Conservation (phyloP, 2,113 vertebrate species). For the Isichthys henryi region DNA sequence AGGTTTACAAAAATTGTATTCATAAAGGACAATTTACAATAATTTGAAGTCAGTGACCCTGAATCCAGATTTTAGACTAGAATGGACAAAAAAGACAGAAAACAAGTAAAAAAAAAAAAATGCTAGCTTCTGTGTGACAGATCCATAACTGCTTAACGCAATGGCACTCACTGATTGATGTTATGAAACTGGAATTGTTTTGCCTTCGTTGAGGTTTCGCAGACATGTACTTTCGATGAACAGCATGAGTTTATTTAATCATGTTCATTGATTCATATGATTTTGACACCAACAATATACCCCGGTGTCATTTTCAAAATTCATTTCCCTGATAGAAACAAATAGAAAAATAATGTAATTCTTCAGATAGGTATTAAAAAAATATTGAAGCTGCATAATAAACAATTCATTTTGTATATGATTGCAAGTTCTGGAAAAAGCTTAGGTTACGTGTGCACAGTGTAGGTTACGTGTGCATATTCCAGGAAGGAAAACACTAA, state of each 20-base stretch:
- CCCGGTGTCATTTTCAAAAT: not conserved
- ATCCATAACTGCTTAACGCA: not conserved
- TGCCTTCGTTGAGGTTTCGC: not conserved
- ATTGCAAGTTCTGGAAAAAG: not conserved
- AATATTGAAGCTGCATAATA: not conserved
- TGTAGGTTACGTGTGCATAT: not conserved
- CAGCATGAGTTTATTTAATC: not conserved
- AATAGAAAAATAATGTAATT: not conserved
- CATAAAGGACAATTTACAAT: not conserved
- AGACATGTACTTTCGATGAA: not conserved
- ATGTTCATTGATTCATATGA: not conserved
- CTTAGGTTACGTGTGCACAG: not conserved
- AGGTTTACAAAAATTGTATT: not conserved
- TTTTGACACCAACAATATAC: not conserved
- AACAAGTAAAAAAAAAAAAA: not conserved
- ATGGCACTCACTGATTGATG: not conserved
- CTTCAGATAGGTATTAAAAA: not conserved
- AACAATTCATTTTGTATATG: not conserved
- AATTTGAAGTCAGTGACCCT: constrained; percentile 1
- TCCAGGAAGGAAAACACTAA: not conserved
- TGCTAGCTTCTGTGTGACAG: not conserved
- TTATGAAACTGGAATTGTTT: not conserved
- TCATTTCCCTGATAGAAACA: not conserved
- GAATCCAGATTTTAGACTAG: not conserved
- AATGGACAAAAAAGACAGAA: not conserved